phyloP scores from a whole-genome alignment of 2,888 invertebrate genomes.

The Drosophila kuntzei region DNA sequence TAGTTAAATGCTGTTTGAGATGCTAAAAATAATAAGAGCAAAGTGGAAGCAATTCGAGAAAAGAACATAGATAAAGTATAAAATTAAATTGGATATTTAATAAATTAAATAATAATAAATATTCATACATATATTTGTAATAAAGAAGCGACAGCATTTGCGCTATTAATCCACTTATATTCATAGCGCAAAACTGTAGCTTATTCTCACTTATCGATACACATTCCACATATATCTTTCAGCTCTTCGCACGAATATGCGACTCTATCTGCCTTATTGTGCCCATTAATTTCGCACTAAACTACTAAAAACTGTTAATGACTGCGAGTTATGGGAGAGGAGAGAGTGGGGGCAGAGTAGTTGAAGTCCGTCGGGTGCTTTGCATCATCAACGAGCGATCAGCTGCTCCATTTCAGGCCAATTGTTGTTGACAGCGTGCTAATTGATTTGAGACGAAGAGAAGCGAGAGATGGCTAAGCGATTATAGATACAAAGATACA shows the following conservation, averaged over 20 bases:
- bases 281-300: slow-evolving; percentile 71
- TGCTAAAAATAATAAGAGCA: neutral
- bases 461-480: slow-evolving; percentile 17
- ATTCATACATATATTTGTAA: slow-evolving; percentile 9
- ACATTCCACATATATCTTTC: slow-evolving; percentile 15
- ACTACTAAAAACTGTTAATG: slow-evolving; percentile 74
- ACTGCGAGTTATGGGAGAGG: slow-evolving; percentile 38
- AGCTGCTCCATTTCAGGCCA: slow-evolving; percentile 51
- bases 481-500: slow-evolving; percentile 18
- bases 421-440: slow-evolving; percentile 59
- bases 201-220: slow-evolving; percentile 5
- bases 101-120: slow-evolving; percentile 8
- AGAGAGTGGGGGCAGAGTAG: neutral
- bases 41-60: neutral
- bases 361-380: slow-evolving; percentile 14
- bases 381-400: slow-evolving; percentile 42
- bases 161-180: slow-evolving; percentile 11
- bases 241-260: slow-evolving; percentile 65
- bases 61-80: too few relatives aligned
- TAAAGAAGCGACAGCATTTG: neutral
- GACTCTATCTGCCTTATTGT: slow-evolving; percentile 48
- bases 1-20: slow-evolving; percentile 44
- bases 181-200: neutral
- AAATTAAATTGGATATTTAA: neutral
- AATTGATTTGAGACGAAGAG: slow-evolving; percentile 47